Percentiles rank a stretch among this genome's conserved stretches.
Conservation (phyloP, 2,113 vertebrate species). For the Burhinus oedicnemus region DNA sequence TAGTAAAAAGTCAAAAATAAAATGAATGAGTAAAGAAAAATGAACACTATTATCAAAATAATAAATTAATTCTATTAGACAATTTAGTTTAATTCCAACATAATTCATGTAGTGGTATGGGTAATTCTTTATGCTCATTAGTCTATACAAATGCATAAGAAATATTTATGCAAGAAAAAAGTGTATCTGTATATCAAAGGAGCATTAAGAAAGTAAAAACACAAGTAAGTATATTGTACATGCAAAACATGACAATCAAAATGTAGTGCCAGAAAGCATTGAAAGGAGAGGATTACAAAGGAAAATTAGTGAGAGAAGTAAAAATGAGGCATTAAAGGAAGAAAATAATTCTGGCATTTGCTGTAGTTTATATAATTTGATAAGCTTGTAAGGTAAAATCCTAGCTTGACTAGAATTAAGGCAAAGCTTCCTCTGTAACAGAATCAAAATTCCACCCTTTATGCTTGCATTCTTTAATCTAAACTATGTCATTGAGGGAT, state of each 20-base stretch:
- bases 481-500: not conserved
- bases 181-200: not conserved
- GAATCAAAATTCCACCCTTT: not conserved
- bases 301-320: not conserved
- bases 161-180: not conserved
- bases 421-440: not conserved
- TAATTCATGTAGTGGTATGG: not conserved
- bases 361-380: not conserved
- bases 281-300: not conserved
- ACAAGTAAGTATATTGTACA: not conserved
- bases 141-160: not conserved
- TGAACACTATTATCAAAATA: not conserved
- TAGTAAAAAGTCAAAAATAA: not conserved
- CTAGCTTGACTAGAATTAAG: not conserved
- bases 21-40: not conserved
- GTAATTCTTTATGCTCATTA: not conserved
- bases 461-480: not conserved
- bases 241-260: not conserved
- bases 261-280: not conserved
- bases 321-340: not conserved
- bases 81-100: not conserved
- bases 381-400: not conserved
- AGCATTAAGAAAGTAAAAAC: not conserved
- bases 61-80: not conserved
- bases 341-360: not conserved